phyloP scores from a whole-genome alignment of 2,113 vertebrate species.

The Neogobius melanostomus region DNA sequence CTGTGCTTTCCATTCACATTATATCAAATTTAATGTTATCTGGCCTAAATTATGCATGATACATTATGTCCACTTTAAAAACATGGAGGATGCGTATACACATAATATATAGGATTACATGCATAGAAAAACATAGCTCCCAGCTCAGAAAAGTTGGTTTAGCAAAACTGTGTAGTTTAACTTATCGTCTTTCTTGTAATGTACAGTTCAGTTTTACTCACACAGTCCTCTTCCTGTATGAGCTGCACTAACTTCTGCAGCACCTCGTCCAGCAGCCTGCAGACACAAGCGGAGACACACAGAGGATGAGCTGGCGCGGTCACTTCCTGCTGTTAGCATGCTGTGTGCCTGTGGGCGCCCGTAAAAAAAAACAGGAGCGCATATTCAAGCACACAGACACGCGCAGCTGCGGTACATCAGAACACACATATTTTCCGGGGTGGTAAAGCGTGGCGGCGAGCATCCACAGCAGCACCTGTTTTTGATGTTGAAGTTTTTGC shows the following conservation, averaged over 20 bases:
- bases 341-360: constrained; percentile 27
- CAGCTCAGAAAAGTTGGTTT: too few relatives aligned
- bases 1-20: too few relatives aligned
- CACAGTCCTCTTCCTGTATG: constrained; percentile 89
- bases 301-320: constrained; percentile 31
- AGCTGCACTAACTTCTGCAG: constrained; percentile 85
- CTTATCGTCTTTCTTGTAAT: too few relatives aligned
- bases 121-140: too few relatives aligned
- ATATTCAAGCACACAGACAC: constrained; percentile 21
- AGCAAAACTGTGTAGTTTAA: too few relatives aligned
- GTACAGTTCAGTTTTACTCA: constrained; percentile 67
- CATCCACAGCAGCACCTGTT: constrained; percentile 75
- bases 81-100: too few relatives aligned
- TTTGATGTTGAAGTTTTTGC: constrained; percentile 89
- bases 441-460: constrained; percentile 8
- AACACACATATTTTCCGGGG: constrained; percentile 11
- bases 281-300: constrained; percentile 32
- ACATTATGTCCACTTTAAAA: too few relatives aligned
- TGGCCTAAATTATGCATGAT: too few relatives aligned
- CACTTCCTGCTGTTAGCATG: constrained; percentile 42
- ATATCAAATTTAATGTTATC: too few relatives aligned
- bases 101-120: too few relatives aligned
- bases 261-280: constrained; percentile 85
- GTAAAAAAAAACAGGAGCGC: constrained; percentile 19
- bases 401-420: not conserved